Evolutionary conservation across 2,113 vertebrate genomes (phyloP), one percentile per base, ranked within the genome.

Genomic region (Arothron firmamentum): DNA sequence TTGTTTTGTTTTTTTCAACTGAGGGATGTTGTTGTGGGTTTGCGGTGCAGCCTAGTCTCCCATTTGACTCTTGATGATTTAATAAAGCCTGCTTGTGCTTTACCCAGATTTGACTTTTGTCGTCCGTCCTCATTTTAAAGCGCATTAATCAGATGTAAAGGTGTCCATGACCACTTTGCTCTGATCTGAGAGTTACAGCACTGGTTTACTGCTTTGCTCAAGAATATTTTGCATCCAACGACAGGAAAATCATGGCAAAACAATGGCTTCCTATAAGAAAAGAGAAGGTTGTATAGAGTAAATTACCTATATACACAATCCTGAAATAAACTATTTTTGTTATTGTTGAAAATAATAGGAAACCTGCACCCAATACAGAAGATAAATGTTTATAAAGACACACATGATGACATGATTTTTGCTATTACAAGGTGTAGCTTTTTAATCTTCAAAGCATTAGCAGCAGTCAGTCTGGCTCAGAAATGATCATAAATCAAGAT

Each of bases 1-100:
- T 23, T 23, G n/a, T n/a, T n/a, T n/a, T n/a, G n/a, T 79, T 77
- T 87, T 83, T 87, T 76, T 74, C 65, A 60, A 72, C 75, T 52
- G 51, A 65, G 74, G 50, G 59, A 60, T 69, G 48, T 72, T 78
- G 25, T 79, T 78, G 53, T 64, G 53, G 66, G 52, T 55, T 5
- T 49, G 63, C 66, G 42, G 53, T 57, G 51, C 54, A 14, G 23
- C 12, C 19, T 25, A 41, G 60, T 70, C 78, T 76, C 60, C 59
- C 59, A 55, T 23, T 56, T 45, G 59, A 38, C 34, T 38, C 57
- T 65, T 65, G 70, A 63, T 58, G n/a, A 48, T 42, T n/a, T 34
- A 10, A 20, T 31, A 34, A 34, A n/a, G 14, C 51, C 52, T 31
- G 9, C 31, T 69, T 62, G 31, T 65, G 60, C 50, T 57, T 62